Evolutionary conservation across 2,888 invertebrate genomes (phyloP), one percentile per base, ranked within the genome.

Genomic region (Eupithecia inturbata): DNA sequence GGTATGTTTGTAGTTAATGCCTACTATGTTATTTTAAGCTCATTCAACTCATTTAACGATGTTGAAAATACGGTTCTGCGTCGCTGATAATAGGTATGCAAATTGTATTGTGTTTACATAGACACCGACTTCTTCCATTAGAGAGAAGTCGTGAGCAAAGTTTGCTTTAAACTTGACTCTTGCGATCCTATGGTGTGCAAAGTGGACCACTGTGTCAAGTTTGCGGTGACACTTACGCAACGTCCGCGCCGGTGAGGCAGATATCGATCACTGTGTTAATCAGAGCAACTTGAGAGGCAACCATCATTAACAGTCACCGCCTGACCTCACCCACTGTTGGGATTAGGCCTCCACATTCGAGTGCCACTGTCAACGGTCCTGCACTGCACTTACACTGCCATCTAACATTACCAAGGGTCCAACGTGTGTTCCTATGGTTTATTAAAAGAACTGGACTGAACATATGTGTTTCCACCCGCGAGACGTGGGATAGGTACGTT

Each of bases 171-270:
- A 78, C 78, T 80, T 80, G 77, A 77, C 77, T 78, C 67, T 45
- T n/a, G 71, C 57, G 64, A 22, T 45, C 60, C 68, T 69, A 77
- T 73, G 78, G 78, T 77, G 77, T 77, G 77, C 75, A 33, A 78
- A 79, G 78, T 78, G 82, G 87, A 85, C 79, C 85, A 81, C 79
- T 82, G 82, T 91, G 91, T 91, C 91, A 91, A 91, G 92, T 91
- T 91, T 90, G 86, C 83, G 80, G 72, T 74, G 79, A 75, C 78
- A 77, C 77, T 90, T 88, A 88, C 82, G 88, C 84, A 90, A 91
- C 78, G n/a, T 10, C 64, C 70, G 77, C 77, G 79, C 83, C 81
- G 78, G 77, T 77, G 79, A 75, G 77, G 81, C 73, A 82, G 80
- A 81, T 71, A 73, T 79, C 72, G 79, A 78, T 78, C 79, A 73